A percentile compares a stretch with the other conserved stretches of the same genome.
Evolutionary conservation across 2,797 vertebrate species (phyloP).

Genomic region (Pachyuromys duprasi): DNA sequence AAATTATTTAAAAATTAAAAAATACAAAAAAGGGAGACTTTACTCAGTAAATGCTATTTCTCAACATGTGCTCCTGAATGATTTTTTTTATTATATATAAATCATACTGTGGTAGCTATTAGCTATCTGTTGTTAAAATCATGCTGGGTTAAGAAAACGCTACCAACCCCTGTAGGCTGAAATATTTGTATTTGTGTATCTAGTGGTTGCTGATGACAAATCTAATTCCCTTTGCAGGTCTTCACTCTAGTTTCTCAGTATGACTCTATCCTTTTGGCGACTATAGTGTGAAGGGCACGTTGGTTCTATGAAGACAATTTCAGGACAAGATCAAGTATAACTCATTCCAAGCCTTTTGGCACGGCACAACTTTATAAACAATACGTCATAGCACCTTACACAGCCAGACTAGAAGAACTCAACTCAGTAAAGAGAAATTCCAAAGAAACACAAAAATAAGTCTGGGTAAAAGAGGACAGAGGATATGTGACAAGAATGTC

Average conservation of each 20-base stretch:
- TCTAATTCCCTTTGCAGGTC: too few relatives aligned
- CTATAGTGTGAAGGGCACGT: neutral
- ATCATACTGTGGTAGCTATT: neutral
- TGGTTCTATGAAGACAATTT: neutral
- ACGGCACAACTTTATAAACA: neutral
- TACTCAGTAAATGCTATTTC: neutral
- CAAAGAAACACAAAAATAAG: neutral
- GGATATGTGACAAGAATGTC: neutral
- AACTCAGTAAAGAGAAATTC: neutral
- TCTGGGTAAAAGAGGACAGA: neutral
- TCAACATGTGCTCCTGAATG: neutral
- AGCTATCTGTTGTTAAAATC: neutral
- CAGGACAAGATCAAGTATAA: neutral
- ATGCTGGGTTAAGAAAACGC: neutral
- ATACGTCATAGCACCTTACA: neutral
- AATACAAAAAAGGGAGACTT: neutral
- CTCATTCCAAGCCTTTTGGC: neutral
- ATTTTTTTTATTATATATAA: neutral
- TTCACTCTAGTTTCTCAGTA: neutral
- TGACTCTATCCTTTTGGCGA: neutral
- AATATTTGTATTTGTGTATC: neutral
- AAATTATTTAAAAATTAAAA: too few relatives aligned
- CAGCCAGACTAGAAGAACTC: neutral
- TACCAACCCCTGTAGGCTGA: neutral
- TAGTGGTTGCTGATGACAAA: neutral